Evolutionary conservation across 2,113 vertebrate genomes (phyloP).

Genomic region (Helogale parvula): DNA sequence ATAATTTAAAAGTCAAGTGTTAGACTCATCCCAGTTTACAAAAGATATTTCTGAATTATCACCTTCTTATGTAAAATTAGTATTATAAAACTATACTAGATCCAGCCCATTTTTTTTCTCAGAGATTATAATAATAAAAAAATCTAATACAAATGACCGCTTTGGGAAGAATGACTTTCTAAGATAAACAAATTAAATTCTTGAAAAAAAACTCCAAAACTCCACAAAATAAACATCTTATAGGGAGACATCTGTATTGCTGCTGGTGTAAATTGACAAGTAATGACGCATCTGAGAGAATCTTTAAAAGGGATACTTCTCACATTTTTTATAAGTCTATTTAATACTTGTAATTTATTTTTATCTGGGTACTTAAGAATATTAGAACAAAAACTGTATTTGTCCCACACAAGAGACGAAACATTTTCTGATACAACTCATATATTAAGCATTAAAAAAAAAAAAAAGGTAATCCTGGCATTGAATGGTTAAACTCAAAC

Average conservation of each 20-base stretch:
- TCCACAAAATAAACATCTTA: not conserved
- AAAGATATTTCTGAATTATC: not conserved
- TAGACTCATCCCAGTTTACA: not conserved
- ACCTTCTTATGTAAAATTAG: not conserved
- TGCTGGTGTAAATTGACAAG: not conserved
- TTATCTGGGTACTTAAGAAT: not conserved
- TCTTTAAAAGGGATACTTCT: not conserved
- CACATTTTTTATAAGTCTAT: not conserved
- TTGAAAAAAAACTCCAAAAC: not conserved
- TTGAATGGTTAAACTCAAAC: not conserved
- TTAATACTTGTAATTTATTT: not conserved
- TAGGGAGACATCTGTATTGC: not conserved
- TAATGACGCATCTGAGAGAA: not conserved
- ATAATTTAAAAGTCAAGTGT: conserved; percentile 10
- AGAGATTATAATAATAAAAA: not conserved
- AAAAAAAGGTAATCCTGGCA: not conserved
- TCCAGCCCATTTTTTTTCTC: not conserved
- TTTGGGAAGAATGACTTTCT: not conserved
- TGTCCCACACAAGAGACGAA: not conserved
- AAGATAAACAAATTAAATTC: not conserved
- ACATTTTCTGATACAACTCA: not conserved
- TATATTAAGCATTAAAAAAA: not conserved
- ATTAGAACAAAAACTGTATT: not conserved
- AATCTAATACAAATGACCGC: not conserved
- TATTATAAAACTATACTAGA: not conserved